These are phyloP conservation scores for Porites divaricata DNA, from an alignment of 92 coral and sea anemone genomes.

Conservation along the genomic window DNA sequence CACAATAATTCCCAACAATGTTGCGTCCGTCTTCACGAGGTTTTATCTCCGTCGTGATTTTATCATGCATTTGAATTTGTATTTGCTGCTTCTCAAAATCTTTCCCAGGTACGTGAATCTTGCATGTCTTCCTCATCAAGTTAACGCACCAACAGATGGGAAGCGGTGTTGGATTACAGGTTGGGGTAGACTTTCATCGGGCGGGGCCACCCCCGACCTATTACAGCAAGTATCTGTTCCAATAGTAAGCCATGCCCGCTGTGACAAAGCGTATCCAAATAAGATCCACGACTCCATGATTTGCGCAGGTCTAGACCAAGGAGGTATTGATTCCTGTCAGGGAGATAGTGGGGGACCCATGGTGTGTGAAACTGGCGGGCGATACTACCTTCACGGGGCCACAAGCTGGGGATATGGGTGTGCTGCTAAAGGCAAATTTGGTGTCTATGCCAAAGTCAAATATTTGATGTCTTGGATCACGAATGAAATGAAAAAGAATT, in stretches of 20 bases:
- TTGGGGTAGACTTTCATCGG: constrained; percentile 78
- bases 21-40: no score
- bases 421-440: constrained; percentile 69
- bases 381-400: constrained; percentile 66
- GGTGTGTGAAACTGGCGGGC: constrained; percentile 76
- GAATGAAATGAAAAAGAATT: constrained; percentile 16
- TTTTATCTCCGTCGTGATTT: no score
- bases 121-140: constrained; percentile 76
- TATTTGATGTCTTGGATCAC: constrained; percentile 27
- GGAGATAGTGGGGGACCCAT: constrained; percentile 87
- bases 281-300: constrained; percentile 81
- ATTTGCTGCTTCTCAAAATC: neutral
- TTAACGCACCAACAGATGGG: constrained; percentile 63
- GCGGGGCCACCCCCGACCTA: constrained; percentile 54
- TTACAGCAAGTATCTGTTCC: constrained; percentile 84
- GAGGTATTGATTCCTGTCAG: constrained; percentile 77
- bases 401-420: constrained; percentile 80
- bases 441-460: constrained; percentile 74
- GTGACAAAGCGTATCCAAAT: constrained; percentile 55
- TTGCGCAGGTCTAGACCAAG: constrained; percentile 82
- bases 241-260: constrained; percentile 54
- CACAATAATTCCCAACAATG: no score
- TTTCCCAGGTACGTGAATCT: constrained; percentile 57
- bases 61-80: no score
- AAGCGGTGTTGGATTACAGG: constrained; percentile 77